Conservation (phyloP, 1,140 invertebrate genomes). For the Bombus terrestris region DNA sequence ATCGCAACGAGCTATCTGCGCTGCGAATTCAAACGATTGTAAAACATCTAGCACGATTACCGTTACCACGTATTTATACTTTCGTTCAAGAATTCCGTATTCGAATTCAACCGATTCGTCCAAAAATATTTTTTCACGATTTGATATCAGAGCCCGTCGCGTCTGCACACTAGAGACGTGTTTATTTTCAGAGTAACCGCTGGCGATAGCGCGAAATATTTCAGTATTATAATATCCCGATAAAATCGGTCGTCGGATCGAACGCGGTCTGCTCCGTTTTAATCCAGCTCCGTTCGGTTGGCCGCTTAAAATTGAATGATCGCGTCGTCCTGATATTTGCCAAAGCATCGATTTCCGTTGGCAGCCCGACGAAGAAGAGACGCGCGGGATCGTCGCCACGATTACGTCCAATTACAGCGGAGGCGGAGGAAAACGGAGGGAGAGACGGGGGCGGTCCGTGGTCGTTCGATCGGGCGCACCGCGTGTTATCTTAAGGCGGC, state of each 20-base stretch:
- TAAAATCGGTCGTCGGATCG: not conserved
- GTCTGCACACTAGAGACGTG: not conserved
- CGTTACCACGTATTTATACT: not conserved
- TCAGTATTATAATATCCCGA: slow-evolving; percentile 5
- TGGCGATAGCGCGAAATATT: not conserved
- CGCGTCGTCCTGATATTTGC: not conserved
- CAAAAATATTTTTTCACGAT: not conserved
- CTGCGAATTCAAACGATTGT: too few species aligned
- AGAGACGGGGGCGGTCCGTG: not conserved
- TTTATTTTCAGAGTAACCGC: slow-evolving; percentile 10
- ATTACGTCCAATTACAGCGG: slow-evolving; percentile 41
- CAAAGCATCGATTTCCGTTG: slow-evolving; percentile 41
- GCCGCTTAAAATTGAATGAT: slow-evolving; percentile 35
- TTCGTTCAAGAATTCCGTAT: not conserved
- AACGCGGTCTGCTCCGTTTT: slow-evolving; percentile 3
- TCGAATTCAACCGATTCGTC: not conserved
- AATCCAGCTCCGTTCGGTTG: not conserved
- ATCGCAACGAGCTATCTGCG: too few species aligned
- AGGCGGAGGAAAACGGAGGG: not conserved
- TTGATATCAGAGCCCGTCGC: not conserved
- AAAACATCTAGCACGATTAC: not conserved
- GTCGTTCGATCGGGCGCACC: slow-evolving; percentile 30
- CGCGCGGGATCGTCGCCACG: not conserved
- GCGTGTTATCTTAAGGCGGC: slow-evolving; percentile 51
- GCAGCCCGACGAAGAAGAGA: not conserved